Conservation (phyloP, 2,797 vertebrate genomes). For the Melanotaenia maccullochi region DNA sequence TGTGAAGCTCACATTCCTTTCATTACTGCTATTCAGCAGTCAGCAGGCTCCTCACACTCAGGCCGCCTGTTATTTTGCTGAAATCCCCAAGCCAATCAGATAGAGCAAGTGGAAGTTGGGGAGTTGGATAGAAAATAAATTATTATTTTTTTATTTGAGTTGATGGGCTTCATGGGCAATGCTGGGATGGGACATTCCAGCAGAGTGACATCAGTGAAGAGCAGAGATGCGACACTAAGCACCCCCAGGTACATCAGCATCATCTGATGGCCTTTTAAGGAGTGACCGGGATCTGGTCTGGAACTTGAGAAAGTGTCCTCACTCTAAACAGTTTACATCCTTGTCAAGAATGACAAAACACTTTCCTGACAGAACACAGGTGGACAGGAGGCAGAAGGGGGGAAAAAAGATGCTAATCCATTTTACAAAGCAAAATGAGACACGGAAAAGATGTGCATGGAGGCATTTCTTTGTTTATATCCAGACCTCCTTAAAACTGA, state of each 20-base stretch:
- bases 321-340: constrained; percentile 81
- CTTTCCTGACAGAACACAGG: constrained; percentile 58
- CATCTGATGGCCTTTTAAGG: constrained; percentile 82
- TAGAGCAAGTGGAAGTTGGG: constrained; percentile 1
- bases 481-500: not conserved
- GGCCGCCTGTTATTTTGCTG: constrained; percentile 14
- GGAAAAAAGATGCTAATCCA: not conserved
- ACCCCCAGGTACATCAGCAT: constrained; percentile 64
- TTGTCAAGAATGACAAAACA: constrained; percentile 58
- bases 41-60: constrained; percentile 5
- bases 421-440: not conserved
- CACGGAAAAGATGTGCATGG: not conserved
- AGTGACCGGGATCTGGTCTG: constrained; percentile 53
- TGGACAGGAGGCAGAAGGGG: constrained; percentile 12
- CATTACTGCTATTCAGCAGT: constrained; percentile 30
- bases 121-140: not conserved
- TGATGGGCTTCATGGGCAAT: not conserved
- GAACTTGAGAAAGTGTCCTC: constrained; percentile 64
- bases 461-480: not conserved
- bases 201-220: constrained; percentile 49
- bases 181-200: constrained; percentile 31
- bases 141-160: not conserved
- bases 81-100: constrained; percentile 3
- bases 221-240: constrained; percentile 35
- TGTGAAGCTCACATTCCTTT: constrained; percentile 39